These are phyloP conservation scores for Centruroides sculpturatus DNA, from an alignment of 1,140 invertebrate species.

Conservation along the genomic window DNA sequence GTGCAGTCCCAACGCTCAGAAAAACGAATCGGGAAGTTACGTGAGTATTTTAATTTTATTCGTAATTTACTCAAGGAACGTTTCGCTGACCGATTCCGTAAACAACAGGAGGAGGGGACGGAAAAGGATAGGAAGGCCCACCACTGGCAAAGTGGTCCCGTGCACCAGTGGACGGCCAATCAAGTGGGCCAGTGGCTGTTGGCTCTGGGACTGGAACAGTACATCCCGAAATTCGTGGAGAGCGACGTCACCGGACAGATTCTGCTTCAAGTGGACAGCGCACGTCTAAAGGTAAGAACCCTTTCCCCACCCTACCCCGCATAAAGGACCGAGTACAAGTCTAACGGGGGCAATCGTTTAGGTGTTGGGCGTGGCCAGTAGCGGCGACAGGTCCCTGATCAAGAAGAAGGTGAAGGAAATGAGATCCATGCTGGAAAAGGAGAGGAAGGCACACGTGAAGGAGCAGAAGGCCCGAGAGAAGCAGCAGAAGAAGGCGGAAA, in stretches of 20 bases:
- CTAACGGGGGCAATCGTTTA: neutral
- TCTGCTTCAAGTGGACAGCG: slow-evolving; percentile 64
- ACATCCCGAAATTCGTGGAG: slow-evolving; percentile 66
- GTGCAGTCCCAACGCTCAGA: neutral
- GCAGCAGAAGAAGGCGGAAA: slow-evolving; percentile 60
- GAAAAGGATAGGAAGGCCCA: slow-evolving; percentile 11
- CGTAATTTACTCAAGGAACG: neutral
- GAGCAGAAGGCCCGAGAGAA: slow-evolving; percentile 62
- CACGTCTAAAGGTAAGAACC: slow-evolving; percentile 55
- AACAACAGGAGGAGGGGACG: slow-evolving; percentile 9
- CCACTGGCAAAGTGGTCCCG: slow-evolving; percentile 47
- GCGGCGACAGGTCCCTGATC: slow-evolving; percentile 57
- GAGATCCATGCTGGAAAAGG: slow-evolving; percentile 50
- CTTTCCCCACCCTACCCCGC: neutral
- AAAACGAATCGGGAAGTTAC: neutral
- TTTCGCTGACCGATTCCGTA: neutral
- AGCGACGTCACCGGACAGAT: slow-evolving; percentile 66
- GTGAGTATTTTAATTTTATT: neutral
- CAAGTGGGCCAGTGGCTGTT: slow-evolving; percentile 81
- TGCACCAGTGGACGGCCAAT: slow-evolving; percentile 72
- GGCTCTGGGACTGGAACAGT: slow-evolving; percentile 61
- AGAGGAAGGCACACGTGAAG: slow-evolving; percentile 51
- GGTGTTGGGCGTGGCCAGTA: slow-evolving; percentile 55
- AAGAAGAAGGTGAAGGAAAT: slow-evolving; percentile 82
- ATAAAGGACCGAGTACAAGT: neutral